Conservation (phyloP, 2,888 invertebrate species). For the Tiphia femorata region DNA sequence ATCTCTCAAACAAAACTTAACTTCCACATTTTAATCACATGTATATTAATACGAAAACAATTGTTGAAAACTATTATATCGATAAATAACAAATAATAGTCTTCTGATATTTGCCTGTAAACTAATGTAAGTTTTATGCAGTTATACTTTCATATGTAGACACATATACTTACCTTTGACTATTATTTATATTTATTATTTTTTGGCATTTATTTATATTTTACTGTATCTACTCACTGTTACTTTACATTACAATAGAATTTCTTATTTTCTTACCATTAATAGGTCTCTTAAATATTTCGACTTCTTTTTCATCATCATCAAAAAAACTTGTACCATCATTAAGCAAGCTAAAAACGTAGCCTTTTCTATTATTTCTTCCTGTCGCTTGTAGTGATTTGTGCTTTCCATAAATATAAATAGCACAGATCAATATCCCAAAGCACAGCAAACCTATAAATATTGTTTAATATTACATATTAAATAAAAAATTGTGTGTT, state of each 20-base stretch:
- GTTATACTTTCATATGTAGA: no score
- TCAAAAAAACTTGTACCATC: conserved; percentile 71
- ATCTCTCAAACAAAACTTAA: neutral
- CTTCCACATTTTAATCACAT: no score
- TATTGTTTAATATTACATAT: no score
- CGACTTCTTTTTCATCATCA: conserved; percentile 71
- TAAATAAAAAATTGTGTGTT: no score
- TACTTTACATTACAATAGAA: no score
- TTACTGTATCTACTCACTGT: neutral
- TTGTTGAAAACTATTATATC: no score
- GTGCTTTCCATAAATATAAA: conserved; percentile 73
- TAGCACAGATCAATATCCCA: conserved; percentile 70
- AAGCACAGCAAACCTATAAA: conserved; percentile 74
- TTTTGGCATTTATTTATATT: neutral
- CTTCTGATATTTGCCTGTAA: no score
- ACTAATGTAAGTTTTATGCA: no score
- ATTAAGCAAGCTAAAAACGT: conserved; percentile 75
- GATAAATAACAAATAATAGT: no score
- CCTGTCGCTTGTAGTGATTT: conserved; percentile 62
- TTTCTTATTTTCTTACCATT: conserved; percentile 52
- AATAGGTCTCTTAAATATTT: conserved; percentile 69
- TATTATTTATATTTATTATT: neutral
- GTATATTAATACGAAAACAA: neutral
- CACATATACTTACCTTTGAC: no score
- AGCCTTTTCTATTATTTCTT: conserved; percentile 68